Percentiles rank a stretch among this genome's conserved stretches.
These are phyloP conservation scores for Trissolcus brochymenae DNA, from an alignment of 2,888 invertebrate genomes.

Conservation along the genomic window DNA sequence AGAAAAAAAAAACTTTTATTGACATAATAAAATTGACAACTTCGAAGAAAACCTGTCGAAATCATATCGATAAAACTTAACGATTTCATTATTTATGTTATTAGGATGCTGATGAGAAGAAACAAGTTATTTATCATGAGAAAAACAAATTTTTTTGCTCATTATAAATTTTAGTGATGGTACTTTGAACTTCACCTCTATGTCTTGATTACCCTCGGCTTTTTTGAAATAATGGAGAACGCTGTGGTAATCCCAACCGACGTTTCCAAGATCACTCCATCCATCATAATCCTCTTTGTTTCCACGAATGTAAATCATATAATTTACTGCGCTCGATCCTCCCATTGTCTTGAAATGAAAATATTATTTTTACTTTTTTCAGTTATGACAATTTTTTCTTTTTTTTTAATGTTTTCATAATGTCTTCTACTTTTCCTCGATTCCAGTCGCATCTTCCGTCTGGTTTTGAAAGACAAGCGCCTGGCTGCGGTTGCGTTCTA, in stretches of 20 bases:
- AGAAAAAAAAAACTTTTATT: too few species aligned
- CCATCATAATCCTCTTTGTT: conserved; percentile 78
- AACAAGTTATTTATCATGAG: too few species aligned
- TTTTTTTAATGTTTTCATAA: too few species aligned
- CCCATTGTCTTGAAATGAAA: conserved; percentile 76
- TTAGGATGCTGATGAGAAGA: too few species aligned
- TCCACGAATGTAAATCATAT: conserved; percentile 81
- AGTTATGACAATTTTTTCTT: too few species aligned
- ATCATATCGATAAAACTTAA: too few species aligned
- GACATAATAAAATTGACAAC: too few species aligned
- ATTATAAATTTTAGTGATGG: too few species aligned
- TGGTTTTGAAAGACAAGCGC: conserved; percentile 79
- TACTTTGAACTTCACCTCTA: conserved; percentile 60
- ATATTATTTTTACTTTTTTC: not conserved
- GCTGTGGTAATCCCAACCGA: conserved; percentile 79
- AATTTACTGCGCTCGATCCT: conserved; percentile 81
- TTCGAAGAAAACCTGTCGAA: too few species aligned
- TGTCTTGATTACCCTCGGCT: conserved; percentile 76
- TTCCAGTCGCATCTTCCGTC: conserved; percentile 80
- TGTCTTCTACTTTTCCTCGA: conserved; percentile 79
- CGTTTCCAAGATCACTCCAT: conserved; percentile 79
- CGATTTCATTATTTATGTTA: too few species aligned
- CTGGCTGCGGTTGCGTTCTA: conserved; percentile 81
- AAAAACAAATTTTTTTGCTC: too few species aligned
- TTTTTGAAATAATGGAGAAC: conserved; percentile 77